Evolutionary conservation across 2,888 invertebrate species (phyloP).

Genomic region (Amphipoea lucens): DNA sequence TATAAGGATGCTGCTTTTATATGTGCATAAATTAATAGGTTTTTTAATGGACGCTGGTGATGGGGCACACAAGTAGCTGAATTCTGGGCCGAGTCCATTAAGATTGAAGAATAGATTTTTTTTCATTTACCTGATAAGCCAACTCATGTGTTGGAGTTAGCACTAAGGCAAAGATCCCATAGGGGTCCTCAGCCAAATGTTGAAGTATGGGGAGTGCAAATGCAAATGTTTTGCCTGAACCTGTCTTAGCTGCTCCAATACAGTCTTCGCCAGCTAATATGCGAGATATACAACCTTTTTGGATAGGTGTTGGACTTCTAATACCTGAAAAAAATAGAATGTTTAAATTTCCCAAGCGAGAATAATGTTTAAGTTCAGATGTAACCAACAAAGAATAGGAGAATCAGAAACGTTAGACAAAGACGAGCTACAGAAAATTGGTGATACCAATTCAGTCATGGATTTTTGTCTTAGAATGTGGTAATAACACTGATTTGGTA

Average conservation of each 20-base stretch:
- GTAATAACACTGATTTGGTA: neutral
- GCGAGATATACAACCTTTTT: conserved; percentile 94
- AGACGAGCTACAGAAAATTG: neutral
- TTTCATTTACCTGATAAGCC: conserved; percentile 94
- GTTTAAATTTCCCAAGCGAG: neutral
- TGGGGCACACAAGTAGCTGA: neutral
- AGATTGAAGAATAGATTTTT: neutral
- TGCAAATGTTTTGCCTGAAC: conserved; percentile 99
- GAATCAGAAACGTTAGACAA: no score
- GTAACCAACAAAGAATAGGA: neutral
- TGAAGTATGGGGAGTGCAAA: conserved; percentile 98
- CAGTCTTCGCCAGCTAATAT: conserved; percentile 96
- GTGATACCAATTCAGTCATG: neutral
- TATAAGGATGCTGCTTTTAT: neutral
- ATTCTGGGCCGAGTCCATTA: neutral
- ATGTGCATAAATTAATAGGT: neutral
- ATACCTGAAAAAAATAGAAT: conserved; percentile 90
- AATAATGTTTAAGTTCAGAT: neutral
- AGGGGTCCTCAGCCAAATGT: conserved; percentile 97
- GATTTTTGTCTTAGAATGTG: neutral
- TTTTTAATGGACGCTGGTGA: neutral
- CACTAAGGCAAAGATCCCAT: conserved; percentile 98
- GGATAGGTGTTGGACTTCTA: conserved; percentile 94
- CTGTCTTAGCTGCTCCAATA: conserved; percentile 99
- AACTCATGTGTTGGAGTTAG: conserved; percentile 98